Conservation (phyloP, 2,888 invertebrate genomes). For the Luperina testacea region DNA sequence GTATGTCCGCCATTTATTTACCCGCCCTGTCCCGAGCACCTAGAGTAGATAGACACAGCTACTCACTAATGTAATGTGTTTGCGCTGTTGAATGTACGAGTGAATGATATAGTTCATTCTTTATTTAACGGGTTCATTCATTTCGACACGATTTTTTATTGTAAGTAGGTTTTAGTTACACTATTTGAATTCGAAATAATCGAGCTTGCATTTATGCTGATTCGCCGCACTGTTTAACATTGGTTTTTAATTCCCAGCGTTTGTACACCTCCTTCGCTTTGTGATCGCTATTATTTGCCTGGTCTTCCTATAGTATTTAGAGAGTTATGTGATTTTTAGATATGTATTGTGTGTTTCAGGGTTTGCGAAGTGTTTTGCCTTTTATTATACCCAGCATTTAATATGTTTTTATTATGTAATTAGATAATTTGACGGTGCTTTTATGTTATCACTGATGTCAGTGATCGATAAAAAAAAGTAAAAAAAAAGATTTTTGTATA, state of each 20-base stretch:
- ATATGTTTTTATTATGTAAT: constrained; percentile 60
- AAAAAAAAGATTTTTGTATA: constrained; percentile 61
- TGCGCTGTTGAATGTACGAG: constrained; percentile 68
- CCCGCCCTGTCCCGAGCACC: constrained; percentile 83
- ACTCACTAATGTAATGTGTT: constrained; percentile 67
- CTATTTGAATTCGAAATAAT: constrained; percentile 44
- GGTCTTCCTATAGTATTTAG: constrained; percentile 70
- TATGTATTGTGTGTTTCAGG: constrained; percentile 69
- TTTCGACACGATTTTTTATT: constrained; percentile 47
- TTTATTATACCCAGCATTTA: constrained; percentile 77
- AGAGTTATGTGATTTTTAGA: constrained; percentile 63
- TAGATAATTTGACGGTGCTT: constrained; percentile 74
- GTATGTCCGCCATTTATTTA: constrained; percentile 81
- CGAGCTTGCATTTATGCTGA: constrained; percentile 21
- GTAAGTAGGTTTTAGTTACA: constrained; percentile 35
- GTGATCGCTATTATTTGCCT: constrained; percentile 78
- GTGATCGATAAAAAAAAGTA: constrained; percentile 49
- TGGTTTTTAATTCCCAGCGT: constrained; percentile 48
- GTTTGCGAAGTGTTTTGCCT: constrained; percentile 79
- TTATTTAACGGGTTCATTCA: constrained; percentile 51
- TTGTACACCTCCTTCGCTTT: constrained; percentile 74
- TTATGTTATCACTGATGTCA: constrained; percentile 68
- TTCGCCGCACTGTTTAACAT: constrained; percentile 52
- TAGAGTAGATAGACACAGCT: constrained; percentile 74
- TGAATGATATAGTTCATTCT: constrained; percentile 64